Conservation (phyloP, 2,113 vertebrate species). For the Pygoscelis antarcticus region DNA sequence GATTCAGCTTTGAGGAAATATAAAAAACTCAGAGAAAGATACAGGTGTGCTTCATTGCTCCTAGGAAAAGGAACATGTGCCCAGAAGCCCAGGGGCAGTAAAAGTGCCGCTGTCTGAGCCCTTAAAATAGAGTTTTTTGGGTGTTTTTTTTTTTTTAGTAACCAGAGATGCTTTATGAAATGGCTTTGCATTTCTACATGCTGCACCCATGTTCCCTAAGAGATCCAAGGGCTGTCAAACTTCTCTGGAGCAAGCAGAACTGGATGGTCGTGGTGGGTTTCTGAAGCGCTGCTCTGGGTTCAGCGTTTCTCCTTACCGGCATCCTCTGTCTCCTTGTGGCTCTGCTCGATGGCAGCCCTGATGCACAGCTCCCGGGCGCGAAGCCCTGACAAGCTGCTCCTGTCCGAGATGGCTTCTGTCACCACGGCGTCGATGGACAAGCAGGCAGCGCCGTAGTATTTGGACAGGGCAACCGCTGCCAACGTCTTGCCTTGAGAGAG, state of each 20-base stretch:
- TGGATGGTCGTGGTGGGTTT: not conserved
- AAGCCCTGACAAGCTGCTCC: slow-evolving; percentile 63
- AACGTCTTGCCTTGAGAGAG: slow-evolving; percentile 77
- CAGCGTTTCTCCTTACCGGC: slow-evolving; percentile 63
- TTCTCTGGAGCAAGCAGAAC: not conserved
- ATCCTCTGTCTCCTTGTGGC: slow-evolving; percentile 51
- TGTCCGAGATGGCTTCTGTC: slow-evolving; percentile 73
- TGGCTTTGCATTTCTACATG: not conserved
- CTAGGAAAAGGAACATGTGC: not conserved
- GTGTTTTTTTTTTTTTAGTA: not conserved
- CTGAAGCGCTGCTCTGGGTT: not conserved
- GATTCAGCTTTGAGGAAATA: not conserved
- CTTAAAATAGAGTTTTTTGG: not conserved
- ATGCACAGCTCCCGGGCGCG: slow-evolving; percentile 78
- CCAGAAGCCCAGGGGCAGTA: not conserved
- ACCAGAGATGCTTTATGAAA: not conserved
- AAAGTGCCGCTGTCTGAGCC: not conserved
- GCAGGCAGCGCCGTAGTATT: slow-evolving; percentile 72
- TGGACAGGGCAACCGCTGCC: slow-evolving; percentile 70
- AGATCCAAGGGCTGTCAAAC: not conserved
- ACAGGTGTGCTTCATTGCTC: not conserved
- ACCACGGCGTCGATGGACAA: slow-evolving; percentile 81
- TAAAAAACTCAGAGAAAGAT: not conserved
- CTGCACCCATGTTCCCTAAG: not conserved
- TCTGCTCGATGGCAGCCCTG: slow-evolving; percentile 66